Conservation (phyloP, 2,113 vertebrate species). For the Cephalopholis sonnerati region DNA sequence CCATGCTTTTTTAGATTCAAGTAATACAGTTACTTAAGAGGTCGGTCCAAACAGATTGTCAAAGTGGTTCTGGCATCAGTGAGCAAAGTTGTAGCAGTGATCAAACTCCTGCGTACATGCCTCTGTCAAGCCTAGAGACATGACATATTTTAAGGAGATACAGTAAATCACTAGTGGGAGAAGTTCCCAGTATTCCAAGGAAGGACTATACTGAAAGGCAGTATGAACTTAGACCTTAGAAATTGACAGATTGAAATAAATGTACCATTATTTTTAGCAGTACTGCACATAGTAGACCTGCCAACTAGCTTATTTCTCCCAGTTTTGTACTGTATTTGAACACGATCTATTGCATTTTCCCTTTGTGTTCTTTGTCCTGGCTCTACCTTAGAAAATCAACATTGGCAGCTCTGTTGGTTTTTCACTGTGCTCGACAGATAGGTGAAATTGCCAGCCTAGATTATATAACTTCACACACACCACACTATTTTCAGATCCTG, state of each 20-base stretch:
- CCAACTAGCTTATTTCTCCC: background rate
- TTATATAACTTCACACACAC: slow-evolving; percentile 9
- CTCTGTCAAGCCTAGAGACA: background rate
- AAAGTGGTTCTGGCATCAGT: background rate
- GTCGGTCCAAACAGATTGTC: background rate
- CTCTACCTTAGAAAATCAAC: slow-evolving; percentile 15
- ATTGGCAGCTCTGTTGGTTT: slow-evolving; percentile 7
- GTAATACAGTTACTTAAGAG: background rate
- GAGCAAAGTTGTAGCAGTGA: background rate
- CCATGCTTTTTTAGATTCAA: background rate
- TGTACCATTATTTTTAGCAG: background rate
- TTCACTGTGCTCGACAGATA: background rate
- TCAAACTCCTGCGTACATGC: background rate
- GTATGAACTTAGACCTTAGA: background rate
- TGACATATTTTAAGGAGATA: background rate
- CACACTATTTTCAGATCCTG: background rate
- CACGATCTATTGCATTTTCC: background rate
- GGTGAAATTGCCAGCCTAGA: slow-evolving; percentile 31
- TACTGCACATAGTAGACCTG: background rate
- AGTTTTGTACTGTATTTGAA: background rate
- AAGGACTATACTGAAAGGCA: background rate
- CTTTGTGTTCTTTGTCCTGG: background rate
- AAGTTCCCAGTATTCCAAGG: background rate
- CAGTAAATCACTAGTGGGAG: background rate
- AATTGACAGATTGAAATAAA: background rate